These are phyloP conservation scores for Melanotaenia pygmaea DNA, from an alignment of 2,797 vertebrate genomes.

Conservation along the genomic window DNA sequence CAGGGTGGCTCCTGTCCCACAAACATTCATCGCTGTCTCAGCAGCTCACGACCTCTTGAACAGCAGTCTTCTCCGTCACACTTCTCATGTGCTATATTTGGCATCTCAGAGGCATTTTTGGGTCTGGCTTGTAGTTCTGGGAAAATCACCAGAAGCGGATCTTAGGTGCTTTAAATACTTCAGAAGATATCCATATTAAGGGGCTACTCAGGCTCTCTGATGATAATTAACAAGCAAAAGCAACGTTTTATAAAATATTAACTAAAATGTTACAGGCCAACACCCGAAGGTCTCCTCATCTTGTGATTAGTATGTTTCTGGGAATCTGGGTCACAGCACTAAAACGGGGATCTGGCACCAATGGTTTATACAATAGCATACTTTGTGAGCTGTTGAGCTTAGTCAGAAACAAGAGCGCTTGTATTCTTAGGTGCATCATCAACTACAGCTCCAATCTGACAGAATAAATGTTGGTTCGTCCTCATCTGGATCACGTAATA, in stretches of 20 bases:
- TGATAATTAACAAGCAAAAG: constrained; percentile 5
- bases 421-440: background rate
- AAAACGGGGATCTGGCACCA: constrained; percentile 9
- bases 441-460: background rate
- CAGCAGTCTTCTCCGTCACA: constrained; percentile 16
- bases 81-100: constrained; percentile 21
- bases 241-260: background rate
- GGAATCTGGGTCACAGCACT: constrained; percentile 47
- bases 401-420: background rate
- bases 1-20: background rate
- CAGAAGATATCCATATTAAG: constrained; percentile 5
- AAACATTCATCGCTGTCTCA: background rate
- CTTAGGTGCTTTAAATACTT: constrained; percentile 11
- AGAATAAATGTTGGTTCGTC: background rate
- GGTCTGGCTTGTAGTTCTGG: constrained; percentile 7
- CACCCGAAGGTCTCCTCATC: constrained; percentile 39
- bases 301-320: constrained; percentile 30
- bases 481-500: background rate
- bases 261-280: constrained; percentile 3
- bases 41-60: constrained; percentile 32
- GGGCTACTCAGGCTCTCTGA: background rate
- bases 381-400: constrained; percentile 17
- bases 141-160: constrained; percentile 5
- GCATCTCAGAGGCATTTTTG: constrained; percentile 11
- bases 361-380: constrained; percentile 29